phyloP scores from a whole-genome alignment of 2,113 vertebrate species.

The Syngnathus floridae region DNA sequence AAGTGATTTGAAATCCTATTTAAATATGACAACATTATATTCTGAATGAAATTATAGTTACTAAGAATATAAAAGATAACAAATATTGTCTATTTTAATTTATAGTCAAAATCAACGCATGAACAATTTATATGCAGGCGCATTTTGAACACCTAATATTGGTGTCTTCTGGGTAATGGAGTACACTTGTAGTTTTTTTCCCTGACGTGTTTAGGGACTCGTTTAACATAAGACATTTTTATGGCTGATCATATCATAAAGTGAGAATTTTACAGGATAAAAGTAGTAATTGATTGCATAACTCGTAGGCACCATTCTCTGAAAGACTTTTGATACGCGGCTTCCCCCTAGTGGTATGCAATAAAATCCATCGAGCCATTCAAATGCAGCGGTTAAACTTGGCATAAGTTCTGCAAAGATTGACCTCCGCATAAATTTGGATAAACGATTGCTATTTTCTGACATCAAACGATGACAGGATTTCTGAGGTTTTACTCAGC shows the following conservation, averaged over 20 bases:
- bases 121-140: slow-evolving; percentile 30
- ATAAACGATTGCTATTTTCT: too few relatives aligned
- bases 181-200: slow-evolving; percentile 6
- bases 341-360: too few relatives aligned
- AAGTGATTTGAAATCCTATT: fast-evolving
- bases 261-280: too few relatives aligned
- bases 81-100: neutral
- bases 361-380: too few relatives aligned
- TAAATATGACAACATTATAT: fast-evolving
- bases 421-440: too few relatives aligned
- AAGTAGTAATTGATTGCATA: too few relatives aligned
- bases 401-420: too few relatives aligned
- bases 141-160: neutral
- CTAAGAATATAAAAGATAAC: neutral
- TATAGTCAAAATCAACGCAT: neutral
- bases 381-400: too few relatives aligned
- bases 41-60: fast-evolving
- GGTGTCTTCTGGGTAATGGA: slow-evolving; percentile 32
- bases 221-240: neutral
- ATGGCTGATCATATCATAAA: neutral
- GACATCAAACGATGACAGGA: too few relatives aligned
- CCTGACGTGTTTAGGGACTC: neutral
- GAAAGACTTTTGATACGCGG: too few relatives aligned
- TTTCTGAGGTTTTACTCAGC: too few relatives aligned
- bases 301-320: too few relatives aligned